phyloP scores from a whole-genome alignment of 2,888 invertebrate species.

The Imbricaverruca yamaguchii region DNA sequence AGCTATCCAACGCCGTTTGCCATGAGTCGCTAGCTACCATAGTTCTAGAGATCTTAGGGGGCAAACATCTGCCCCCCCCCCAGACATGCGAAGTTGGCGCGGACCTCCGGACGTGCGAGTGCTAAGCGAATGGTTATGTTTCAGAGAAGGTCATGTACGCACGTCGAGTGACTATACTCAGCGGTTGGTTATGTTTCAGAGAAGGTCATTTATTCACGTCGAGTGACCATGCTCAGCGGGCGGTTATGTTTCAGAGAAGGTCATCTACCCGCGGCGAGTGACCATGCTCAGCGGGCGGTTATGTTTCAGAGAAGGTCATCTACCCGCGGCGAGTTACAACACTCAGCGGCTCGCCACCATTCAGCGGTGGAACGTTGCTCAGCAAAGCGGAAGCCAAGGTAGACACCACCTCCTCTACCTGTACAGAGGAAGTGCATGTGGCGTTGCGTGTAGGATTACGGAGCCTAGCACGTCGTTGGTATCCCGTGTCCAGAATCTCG shows the following conservation, averaged over 20 bases:
- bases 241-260: background rate
- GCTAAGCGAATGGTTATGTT: background rate
- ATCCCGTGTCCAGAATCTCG: no score
- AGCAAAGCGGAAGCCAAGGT: background rate
- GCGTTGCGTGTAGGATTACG: no score
- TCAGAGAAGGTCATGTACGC: background rate
- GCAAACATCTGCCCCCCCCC: no score
- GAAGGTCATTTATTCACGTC: no score
- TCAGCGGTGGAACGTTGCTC: background rate
- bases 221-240: no score
- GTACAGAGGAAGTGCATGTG: no score
- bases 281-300: background rate
- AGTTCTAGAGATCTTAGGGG: no score
- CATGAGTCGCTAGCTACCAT: no score
- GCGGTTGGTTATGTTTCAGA: background rate
- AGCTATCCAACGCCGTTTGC: no score
- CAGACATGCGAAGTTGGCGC: no score
- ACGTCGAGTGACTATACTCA: background rate
- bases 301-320: conserved; percentile 8
- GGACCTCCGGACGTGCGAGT: no score
- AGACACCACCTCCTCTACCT: background rate
- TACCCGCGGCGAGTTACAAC: background rate
- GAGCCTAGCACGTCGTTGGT: no score
- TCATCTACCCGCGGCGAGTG: background rate
- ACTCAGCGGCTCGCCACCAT: background rate